phyloP scores from a whole-genome alignment of 2,888 invertebrate genomes.

The Baccha elongata region DNA sequence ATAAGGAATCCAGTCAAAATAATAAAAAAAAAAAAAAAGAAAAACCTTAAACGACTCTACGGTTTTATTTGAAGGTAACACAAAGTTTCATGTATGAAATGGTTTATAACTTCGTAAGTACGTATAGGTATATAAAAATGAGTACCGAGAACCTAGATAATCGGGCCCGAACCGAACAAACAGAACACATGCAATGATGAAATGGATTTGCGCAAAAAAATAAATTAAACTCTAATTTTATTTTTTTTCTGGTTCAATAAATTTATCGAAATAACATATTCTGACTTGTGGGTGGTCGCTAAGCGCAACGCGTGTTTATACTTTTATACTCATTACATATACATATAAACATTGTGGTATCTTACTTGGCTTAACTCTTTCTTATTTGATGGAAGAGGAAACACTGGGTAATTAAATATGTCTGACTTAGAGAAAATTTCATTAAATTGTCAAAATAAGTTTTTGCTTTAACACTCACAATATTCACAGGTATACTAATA shows the following conservation, averaged over 20 bases:
- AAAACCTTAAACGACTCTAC: neutral
- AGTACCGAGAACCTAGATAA: constrained; percentile 2
- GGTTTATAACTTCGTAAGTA: no score
- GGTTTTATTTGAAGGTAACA: constrained; percentile 30
- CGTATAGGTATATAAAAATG: neutral
- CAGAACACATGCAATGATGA: constrained; percentile 46
- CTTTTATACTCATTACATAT: neutral
- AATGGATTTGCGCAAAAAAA: constrained; percentile 19
- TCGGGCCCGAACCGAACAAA: constrained; percentile 28
- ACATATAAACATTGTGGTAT: neutral
- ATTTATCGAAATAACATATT: constrained; percentile 68
- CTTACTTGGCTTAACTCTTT: neutral
- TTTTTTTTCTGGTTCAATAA: constrained; percentile 65
- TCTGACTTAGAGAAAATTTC: constrained; percentile 19
- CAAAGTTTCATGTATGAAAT: constrained; percentile 6
- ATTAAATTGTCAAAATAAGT: constrained; percentile 51
- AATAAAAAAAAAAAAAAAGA: neutral
- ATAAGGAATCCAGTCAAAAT: neutral
- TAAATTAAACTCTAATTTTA: neutral
- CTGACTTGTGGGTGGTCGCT: constrained; percentile 31
- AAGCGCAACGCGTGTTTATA: constrained; percentile 24
- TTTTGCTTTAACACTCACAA: neutral
- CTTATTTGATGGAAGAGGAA: neutral
- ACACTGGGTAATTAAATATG: constrained; percentile 3
- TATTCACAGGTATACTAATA: no score